Conservation (phyloP, 1,140 invertebrate genomes). For the Caerostris extrusa region DNA sequence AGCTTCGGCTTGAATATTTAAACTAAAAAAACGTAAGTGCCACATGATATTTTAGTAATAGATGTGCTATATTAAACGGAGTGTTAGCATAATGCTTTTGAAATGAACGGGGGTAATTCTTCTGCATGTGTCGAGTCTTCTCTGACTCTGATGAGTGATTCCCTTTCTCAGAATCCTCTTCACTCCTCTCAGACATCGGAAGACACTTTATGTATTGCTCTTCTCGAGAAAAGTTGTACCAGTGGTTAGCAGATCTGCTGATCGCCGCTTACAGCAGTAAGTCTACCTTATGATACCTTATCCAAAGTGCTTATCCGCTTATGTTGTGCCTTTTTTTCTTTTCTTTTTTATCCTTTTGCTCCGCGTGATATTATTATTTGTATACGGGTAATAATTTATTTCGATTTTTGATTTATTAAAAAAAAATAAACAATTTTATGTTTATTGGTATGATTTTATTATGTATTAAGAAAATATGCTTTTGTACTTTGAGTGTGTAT, state of each 20-base stretch:
- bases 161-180: constrained; percentile 69
- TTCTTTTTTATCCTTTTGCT: too few relatives aligned
- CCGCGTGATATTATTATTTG: too few relatives aligned
- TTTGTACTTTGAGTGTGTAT: too few relatives aligned
- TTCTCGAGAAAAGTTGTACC: constrained; percentile 60
- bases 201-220: constrained; percentile 66
- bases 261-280: constrained; percentile 69
- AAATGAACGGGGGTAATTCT: not conserved
- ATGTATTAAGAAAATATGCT: too few relatives aligned
- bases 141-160: constrained; percentile 53
- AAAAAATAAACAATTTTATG: too few relatives aligned
- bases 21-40: not conserved
- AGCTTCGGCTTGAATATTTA: too few relatives aligned
- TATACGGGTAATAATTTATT: too few relatives aligned
- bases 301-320: not conserved
- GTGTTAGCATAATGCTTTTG: not conserved
- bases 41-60: not conserved
- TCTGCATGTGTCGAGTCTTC: constrained; percentile 12
- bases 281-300: constrained; percentile 28
- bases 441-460: too few relatives aligned
- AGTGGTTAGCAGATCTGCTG: constrained; percentile 72
- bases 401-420: too few relatives aligned
- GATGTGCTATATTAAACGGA: not conserved
- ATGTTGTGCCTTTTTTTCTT: too few relatives aligned
- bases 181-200: not conserved